Conservation (phyloP, 2,113 vertebrate species). For the Salvelinus sp. region DNA sequence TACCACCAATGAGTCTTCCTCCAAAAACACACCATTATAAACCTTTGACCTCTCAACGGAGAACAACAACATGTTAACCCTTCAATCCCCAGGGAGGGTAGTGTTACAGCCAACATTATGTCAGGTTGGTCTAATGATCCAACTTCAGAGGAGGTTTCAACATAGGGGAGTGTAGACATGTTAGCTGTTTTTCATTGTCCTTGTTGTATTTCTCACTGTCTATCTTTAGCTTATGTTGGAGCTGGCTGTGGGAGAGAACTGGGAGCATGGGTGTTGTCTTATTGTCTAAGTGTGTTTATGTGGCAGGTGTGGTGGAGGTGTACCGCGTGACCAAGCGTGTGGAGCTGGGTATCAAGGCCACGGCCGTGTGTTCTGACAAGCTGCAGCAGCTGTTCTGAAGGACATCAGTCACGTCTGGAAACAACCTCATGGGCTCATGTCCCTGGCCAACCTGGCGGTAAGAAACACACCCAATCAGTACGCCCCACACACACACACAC, state of each 20-base stretch:
- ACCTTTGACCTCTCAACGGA: not conserved
- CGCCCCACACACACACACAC: constrained; percentile 2
- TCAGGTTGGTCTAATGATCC: not conserved
- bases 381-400: constrained; percentile 92
- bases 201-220: no score
- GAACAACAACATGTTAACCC: not conserved
- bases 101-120: constrained; percentile 10
- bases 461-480: no score
- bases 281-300: not conserved
- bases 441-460: constrained; percentile 89
- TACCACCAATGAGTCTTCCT: not conserved
- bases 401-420: constrained; percentile 96
- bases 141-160: no score
- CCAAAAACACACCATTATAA: not conserved
- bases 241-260: not conserved
- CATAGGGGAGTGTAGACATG: no score
- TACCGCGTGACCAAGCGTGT: constrained; percentile 93
- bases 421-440: constrained; percentile 97
- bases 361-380: constrained; percentile 93
- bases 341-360: constrained; percentile 95
- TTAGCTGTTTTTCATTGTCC: no score
- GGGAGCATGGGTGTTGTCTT: not conserved
- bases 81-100: no score
- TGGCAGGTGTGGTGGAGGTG: constrained; percentile 92
- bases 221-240: no score